Base-by-base conservation (phyloP, 1,140 invertebrate genomes). In the Hyles vespertilio region DNA sequence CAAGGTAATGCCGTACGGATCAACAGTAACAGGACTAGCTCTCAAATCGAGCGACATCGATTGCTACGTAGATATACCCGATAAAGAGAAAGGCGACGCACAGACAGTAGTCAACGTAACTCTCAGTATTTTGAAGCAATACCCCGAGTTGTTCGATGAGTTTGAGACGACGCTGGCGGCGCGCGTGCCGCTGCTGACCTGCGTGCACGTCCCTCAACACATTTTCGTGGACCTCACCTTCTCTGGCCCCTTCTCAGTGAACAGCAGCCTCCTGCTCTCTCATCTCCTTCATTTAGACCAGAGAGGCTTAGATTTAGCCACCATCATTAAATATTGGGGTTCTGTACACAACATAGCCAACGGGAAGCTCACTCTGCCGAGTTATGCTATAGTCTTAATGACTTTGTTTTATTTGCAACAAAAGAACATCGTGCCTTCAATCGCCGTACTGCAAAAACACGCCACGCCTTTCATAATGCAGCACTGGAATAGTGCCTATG, bases 301-400 rank as follows among this genome's bases (percentile, higher is more conserved):
- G 0, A 84, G 90, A 58, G 65, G 92, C 0, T 75, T 86, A 49
- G 81, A 89, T 0, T 68, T 93, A 0, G 89, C 93, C 67, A 74
- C 93, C n/a, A 59, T 93, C 8, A 79, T 94, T 3, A 93, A 94
- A 67, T 93, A 92, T 63, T 95, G 93, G 93, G 90, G 91, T 1
- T 91, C 90, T 69, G 74, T 89, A 7, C 90, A 92, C 52, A 76
- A 90, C 1, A 58, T 94, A 3, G 86, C 87, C 0, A 88, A 87
- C 50, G 8, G 6, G 69, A 70, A 11, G 89, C 88, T 61, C 32
- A 34, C 70, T 6, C 75, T 90, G 57, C 85, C 91, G 0, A 94
- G 91, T 68, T 94, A 94, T 72, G 80, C 90, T 3, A 67, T 94
- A 9, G 84, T 84, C 0, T 76, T 93, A 60, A 69, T 94, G 56